A percentile compares a stretch with the other conserved stretches of the same genome.
Evolutionary conservation across 2,888 invertebrate genomes (phyloP).

Genomic region (Lydus trimaculatus): DNA sequence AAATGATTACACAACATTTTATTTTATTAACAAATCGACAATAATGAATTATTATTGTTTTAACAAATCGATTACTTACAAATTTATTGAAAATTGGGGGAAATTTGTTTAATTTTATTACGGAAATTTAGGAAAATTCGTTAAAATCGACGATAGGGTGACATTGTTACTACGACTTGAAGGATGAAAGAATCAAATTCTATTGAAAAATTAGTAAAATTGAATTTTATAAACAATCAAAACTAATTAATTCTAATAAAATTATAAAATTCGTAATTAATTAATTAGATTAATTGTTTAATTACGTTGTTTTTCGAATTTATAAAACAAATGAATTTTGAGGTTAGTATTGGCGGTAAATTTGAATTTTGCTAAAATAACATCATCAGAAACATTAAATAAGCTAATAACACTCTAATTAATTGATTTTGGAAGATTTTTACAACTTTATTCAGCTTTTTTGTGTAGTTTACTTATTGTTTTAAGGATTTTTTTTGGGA

Average conservation of each 20-base stretch:
- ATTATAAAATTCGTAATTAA: neutral
- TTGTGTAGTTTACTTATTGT: too few species aligned
- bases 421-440: too few species aligned
- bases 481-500: too few species aligned
- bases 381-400: too few species aligned
- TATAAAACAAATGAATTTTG: neutral
- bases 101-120: neutral
- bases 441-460: too few species aligned
- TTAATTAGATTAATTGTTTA: neutral
- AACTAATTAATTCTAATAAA: neutral
- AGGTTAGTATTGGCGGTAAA: conserved; percentile 38
- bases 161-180: neutral
- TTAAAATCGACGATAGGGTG: neutral
- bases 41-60: neutral
- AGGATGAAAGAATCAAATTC: neutral
- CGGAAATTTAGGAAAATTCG: neutral
- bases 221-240: neutral
- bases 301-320: neutral
- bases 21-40: neutral
- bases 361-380: conserved; percentile 37
- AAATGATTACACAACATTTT: conserved; percentile 21
- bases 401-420: too few species aligned
- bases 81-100: neutral
- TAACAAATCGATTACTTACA: neutral
- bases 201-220: neutral